phyloP scores from a whole-genome alignment of 2,797 vertebrate species.

The Oceanodroma leucorhoa region DNA sequence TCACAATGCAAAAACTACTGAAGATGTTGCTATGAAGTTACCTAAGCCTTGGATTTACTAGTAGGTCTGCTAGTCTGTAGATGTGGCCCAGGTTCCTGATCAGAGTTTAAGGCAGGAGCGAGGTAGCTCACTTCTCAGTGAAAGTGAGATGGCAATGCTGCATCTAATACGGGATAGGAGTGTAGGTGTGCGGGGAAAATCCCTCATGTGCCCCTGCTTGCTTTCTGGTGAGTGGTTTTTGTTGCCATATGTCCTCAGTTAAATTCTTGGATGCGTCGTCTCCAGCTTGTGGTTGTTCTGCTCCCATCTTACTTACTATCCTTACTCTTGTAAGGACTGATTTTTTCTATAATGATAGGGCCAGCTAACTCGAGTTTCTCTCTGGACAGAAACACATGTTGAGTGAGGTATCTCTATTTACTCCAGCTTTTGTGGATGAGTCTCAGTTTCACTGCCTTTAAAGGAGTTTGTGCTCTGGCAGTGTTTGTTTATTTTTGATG shows the following conservation, averaged over 20 bases:
- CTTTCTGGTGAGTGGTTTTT: not conserved
- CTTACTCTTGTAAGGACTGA: not conserved
- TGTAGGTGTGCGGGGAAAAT: rapidly evolving
- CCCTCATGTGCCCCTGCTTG: not conserved
- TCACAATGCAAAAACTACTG: not conserved
- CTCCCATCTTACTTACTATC: not conserved
- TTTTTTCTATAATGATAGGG: not conserved
- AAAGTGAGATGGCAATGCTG: not conserved
- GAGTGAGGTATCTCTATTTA: not conserved
- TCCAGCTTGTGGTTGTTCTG: not conserved
- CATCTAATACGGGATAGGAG: rapidly evolving
- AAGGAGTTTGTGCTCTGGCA: not conserved
- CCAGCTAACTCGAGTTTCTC: not conserved
- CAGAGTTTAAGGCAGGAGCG: not conserved
- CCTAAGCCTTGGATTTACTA: not conserved
- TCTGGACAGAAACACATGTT: not conserved
- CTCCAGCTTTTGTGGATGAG: not conserved
- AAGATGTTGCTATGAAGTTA: not conserved
- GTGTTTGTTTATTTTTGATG: not conserved
- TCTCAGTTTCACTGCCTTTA: not conserved
- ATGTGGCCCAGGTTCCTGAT: not conserved
- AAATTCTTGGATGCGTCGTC: not conserved
- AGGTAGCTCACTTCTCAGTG: not conserved
- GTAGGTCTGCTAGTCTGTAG: not conserved
- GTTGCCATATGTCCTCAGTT: not conserved